A percentile compares a stretch with the other conserved stretches of the same genome.
Conservation (phyloP, 2,113 vertebrate species). For the Clinocottus analis region DNA sequence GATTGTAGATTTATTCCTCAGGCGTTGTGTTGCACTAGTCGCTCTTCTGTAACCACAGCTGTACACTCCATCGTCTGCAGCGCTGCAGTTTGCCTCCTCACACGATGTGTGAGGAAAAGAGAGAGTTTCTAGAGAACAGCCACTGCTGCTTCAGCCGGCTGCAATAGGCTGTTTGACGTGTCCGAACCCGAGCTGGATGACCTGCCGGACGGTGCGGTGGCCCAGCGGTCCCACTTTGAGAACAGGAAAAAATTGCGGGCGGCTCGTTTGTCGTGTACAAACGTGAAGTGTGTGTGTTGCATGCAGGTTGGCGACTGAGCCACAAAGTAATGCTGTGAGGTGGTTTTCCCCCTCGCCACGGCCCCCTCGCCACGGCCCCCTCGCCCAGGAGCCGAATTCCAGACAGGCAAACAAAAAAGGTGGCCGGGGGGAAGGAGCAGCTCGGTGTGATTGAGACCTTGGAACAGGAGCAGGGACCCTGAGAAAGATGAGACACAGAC, state of each 20-base stretch:
- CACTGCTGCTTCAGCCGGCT: too few species aligned
- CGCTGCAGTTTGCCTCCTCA: background rate
- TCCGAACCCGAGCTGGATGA: background rate
- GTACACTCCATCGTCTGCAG: background rate
- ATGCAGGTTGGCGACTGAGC: conserved; percentile 28
- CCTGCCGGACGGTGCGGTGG: conserved; percentile 31
- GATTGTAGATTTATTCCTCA: conserved; percentile 20
- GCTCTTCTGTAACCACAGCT: conserved; percentile 47
- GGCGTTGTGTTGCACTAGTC: conserved; percentile 26
- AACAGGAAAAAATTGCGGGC: conserved; percentile 40
- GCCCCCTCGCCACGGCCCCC: conserved; percentile 67
- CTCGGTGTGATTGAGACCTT: conserved; percentile 44
- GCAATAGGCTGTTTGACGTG: too few species aligned
- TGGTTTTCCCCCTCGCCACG: conserved; percentile 57
- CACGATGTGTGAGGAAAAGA: background rate
- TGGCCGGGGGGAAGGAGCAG: conserved; percentile 32
- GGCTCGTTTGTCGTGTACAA: conserved; percentile 10
- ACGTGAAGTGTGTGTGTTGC: conserved; percentile 23
- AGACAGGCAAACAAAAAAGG: conserved; percentile 80
- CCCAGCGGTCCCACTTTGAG: too few species aligned
- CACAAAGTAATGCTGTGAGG: conserved; percentile 48
- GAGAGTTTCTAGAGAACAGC: background rate
- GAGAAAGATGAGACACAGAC: conserved; percentile 68
- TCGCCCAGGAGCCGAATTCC: conserved; percentile 76
- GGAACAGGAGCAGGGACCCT: conserved; percentile 52